Percentiles rank a stretch among this genome's conserved stretches.
phyloP scores from a whole-genome alignment of 2,888 invertebrate genomes.

The Nasonovia ribisnigri region DNA sequence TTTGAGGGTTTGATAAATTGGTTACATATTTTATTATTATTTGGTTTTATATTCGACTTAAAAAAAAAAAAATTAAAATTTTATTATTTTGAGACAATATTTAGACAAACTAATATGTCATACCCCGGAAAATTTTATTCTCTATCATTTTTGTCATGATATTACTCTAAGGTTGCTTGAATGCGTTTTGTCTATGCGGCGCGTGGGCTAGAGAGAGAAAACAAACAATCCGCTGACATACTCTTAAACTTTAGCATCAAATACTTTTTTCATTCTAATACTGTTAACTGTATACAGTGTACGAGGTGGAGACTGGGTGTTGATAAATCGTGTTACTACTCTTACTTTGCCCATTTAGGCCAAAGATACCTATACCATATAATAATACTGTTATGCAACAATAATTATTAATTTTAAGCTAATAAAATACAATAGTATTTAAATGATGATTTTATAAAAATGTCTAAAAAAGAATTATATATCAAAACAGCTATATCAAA shows the following conservation, averaged over 20 bases:
- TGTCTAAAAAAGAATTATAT: background rate
- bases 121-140: background rate
- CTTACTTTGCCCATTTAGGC: background rate
- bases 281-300: background rate
- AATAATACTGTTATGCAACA: background rate
- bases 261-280: background rate
- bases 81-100: background rate
- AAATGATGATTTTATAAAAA: background rate
- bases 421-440: background rate
- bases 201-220: background rate
- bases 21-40: background rate
- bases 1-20: background rate
- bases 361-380: background rate
- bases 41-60: background rate
- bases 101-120: background rate
- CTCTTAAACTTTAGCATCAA: background rate
- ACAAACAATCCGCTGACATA: background rate
- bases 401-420: background rate
- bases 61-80: too few relatives aligned
- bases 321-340: background rate
- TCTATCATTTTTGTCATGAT: background rate
- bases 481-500: background rate
- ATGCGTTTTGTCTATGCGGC: background rate
- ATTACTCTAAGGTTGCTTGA: background rate
- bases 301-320: background rate